Evolutionary conservation across 2,888 invertebrate genomes (phyloP), one percentile per base, ranked within the genome.

Genomic region (Phaonia tiefii): DNA sequence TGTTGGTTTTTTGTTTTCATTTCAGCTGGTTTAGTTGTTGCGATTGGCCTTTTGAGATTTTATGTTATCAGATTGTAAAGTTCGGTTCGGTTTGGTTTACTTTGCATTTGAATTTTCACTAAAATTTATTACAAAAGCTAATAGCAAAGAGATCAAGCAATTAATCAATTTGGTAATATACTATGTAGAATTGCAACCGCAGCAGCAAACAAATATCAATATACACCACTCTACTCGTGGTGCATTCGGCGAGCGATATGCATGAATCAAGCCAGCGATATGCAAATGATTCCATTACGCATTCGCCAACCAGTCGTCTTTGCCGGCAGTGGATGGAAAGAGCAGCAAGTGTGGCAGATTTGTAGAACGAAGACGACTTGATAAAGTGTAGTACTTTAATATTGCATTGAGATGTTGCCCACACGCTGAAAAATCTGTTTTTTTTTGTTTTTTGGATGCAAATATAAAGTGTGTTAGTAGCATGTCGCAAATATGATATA

Each of bases 111-210:
- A 26, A 10, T 44, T 54, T 70, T 44, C 71, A 78, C 7, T 72
- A 81, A 75, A 78, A 81, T 81, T 78, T 75, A 81, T 75, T 81
- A 78, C 78, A 81, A 75, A 81, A 78, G 46, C 75, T 81, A 78
- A 81, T 78, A 81, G 78, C 75, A 81, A 81, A 78, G 75, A 81
- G 81, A 81, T 78, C 78, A 81, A 72, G 78, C 81, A 78, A 81
- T 81, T 81, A 81, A 81, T 81, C 81, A 81, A 78, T 25, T 75
- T 1, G 67, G 54, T 58, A 56, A 69, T 72, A 75, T 49, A 60
- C 67, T 75, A 75, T 69, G n/a, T 31, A 60, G 51, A 15, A 54
- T 15, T 11, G 20, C 26, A 56, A 56, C 13, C 25, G 15, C 31
- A 31, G 31, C 13, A 46, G 22, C 56, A 56, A 26, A 56, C 25